Base-by-base conservation (phyloP, 2,113 vertebrate genomes). In the Stigmatopora nigra region DNA sequence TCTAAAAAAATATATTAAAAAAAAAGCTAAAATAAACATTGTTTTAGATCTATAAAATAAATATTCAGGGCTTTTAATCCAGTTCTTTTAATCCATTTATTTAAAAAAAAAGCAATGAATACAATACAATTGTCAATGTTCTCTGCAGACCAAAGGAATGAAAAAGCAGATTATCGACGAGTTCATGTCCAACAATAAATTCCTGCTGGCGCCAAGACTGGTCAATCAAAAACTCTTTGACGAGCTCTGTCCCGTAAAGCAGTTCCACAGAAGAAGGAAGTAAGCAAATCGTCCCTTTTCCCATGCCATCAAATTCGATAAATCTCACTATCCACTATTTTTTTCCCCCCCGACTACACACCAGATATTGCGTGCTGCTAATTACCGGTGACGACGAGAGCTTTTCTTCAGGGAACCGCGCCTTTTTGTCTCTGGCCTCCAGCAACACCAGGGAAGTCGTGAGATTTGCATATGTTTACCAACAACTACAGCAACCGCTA, bases 211-310 rank as follows among this genome's bases (percentile, higher is more conserved):
- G 0, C 84, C 97, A 20, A 90, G 97, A 7, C 91, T 99, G 65
- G 94, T 95, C 80, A 96, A 83, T 81, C 97, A 98, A 89, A 93
- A 90, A 87, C 76, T 98, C 55, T 98, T 99, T 61, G 93, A 96
- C 53, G 94, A 99, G 79, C 90, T 99, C 68, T 99, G 97, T 80
- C 95, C 96, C 0, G 90, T 94, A 68, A 95, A 95, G 73, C 95
- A 97, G 76, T 94, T 95, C 70, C 97, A 98, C 75, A 89, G 95
- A 13, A 93, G 95, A 69, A 92, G 93, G 52, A 98, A 98, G 97
- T 98, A 90, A 89, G 92, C 63, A 3, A 56, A n/a, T 10, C 7
- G 4, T 1, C 1, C 13, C 3, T 20, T 41, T 6, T 10, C 1
- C 8, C 63, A 7, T 15, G 31, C 25, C 36, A 22, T 38, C 13